Percentiles rank a stretch among this genome's conserved stretches.
phyloP scores from a whole-genome alignment of 2,888 invertebrate species.

The Epistrophella euchroma region DNA sequence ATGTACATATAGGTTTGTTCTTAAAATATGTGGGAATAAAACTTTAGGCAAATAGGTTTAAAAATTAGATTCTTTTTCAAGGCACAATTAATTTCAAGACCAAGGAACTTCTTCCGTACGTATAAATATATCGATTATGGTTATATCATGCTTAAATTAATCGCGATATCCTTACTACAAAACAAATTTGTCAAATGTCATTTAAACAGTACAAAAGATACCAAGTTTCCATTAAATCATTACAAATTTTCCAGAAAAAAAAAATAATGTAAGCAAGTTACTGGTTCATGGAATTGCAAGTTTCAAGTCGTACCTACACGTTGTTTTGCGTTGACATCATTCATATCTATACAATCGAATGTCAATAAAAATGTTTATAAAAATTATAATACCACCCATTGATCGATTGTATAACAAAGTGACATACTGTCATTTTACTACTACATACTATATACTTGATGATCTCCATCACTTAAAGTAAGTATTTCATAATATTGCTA shows the following conservation, averaged over 20 bases:
- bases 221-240: conserved; percentile 1
- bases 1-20: too few relatives aligned
- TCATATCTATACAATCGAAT: not conserved
- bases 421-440: conserved; percentile 15
- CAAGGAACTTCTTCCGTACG: too few relatives aligned
- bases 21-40: too few relatives aligned
- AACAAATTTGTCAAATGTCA: not conserved
- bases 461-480: not conserved
- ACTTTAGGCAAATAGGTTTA: too few relatives aligned
- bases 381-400: conserved; percentile 31
- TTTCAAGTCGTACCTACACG: not conserved
- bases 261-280: not conserved
- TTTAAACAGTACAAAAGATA: not conserved
- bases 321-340: conserved; percentile 12
- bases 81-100: too few relatives aligned
- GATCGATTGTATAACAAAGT: conserved; percentile 35
- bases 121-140: too few relatives aligned
- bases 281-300: not conserved
- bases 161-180: too few relatives aligned
- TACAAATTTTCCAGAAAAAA: not conserved
- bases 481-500: conserved; percentile 16
- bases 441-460: not conserved
- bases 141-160: too few relatives aligned
- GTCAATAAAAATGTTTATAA: conserved; percentile 9
- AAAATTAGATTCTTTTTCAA: too few relatives aligned